Percentiles rank a stretch among this genome's conserved stretches.
Evolutionary conservation across 2,888 invertebrate genomes (phyloP).

Genomic region (Apantesis nais): DNA sequence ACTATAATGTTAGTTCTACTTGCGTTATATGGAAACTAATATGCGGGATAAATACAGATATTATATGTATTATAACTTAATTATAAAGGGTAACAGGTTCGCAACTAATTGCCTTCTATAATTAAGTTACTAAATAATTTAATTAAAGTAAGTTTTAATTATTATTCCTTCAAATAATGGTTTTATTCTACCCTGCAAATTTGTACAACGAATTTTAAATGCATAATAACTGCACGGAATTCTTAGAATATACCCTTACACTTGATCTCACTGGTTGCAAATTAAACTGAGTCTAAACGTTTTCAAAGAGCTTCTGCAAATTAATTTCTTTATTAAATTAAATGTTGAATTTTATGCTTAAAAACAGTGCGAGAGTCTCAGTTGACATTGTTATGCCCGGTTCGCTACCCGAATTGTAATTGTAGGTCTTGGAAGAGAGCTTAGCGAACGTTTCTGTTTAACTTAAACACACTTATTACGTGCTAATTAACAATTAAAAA

Average conservation of each 20-base stretch:
- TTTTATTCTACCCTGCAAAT: not conserved
- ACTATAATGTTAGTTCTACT: too few relatives aligned
- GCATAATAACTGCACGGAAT: not conserved
- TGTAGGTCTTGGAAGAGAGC: slow-evolving; percentile 3
- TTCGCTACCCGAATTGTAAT: slow-evolving; percentile 9
- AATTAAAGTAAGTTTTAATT: not conserved
- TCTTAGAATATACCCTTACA: slow-evolving; percentile 9
- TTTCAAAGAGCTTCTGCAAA: slow-evolving; percentile 25
- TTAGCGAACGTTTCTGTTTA: not conserved
- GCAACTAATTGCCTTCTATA: too few relatives aligned
- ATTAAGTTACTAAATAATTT: too few relatives aligned
- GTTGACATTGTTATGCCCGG: slow-evolving; percentile 26
- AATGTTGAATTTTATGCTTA: slow-evolving; percentile 14
- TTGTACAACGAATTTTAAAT: not conserved
- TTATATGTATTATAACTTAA: too few relatives aligned
- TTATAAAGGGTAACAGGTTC: too few relatives aligned
- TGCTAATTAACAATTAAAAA: not conserved
- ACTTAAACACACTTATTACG: not conserved
- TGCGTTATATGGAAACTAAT: too few relatives aligned
- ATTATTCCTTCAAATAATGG: not conserved
- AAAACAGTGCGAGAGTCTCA: slow-evolving; percentile 23
- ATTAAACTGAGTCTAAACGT: slow-evolving; percentile 48
- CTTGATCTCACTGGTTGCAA: slow-evolving; percentile 17
- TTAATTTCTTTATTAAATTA: slow-evolving; percentile 49
- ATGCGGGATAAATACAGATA: too few relatives aligned